Evolutionary conservation across 1,140 invertebrate genomes (phyloP).

Genomic region (Hypothenemus hampei): DNA sequence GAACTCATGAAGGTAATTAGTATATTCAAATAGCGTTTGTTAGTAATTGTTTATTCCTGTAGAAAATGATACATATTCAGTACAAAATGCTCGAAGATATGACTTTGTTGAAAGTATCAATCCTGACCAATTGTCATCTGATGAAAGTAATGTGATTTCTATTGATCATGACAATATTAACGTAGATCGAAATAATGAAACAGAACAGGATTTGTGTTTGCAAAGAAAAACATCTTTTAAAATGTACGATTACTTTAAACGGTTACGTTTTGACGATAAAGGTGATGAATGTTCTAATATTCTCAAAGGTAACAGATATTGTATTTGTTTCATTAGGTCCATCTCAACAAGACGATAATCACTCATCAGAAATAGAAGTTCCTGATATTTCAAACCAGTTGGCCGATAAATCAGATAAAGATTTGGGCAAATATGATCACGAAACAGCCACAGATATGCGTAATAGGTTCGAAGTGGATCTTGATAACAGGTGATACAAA

Average conservation of each 20-base stretch:
- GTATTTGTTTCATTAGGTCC: background rate
- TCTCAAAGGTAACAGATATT: background rate
- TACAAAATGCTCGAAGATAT: slow-evolving; percentile 39
- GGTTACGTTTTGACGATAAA: slow-evolving; percentile 32
- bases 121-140: slow-evolving; percentile 33
- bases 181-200: slow-evolving; percentile 33
- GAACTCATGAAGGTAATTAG: slow-evolving; percentile 14
- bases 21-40: background rate
- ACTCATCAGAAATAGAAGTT: slow-evolving; percentile 3
- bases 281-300: background rate
- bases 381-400: slow-evolving; percentile 6
- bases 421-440: slow-evolving; percentile 30
- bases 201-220: slow-evolving; percentile 39
- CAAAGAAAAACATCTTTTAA: slow-evolving; percentile 41
- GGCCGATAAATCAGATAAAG: slow-evolving; percentile 10
- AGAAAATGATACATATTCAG: slow-evolving; percentile 20
- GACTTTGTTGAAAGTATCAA: slow-evolving; percentile 34
- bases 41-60: background rate
- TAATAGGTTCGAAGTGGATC: slow-evolving; percentile 41
- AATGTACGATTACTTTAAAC: slow-evolving; percentile 33
- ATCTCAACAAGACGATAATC: background rate
- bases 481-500: slow-evolving; percentile 37
- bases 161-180: slow-evolving; percentile 40
- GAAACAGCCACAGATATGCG: slow-evolving; percentile 32
- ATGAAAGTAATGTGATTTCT: slow-evolving; percentile 41